Evolutionary conservation across 2,797 vertebrate genomes (phyloP).

Genomic region (Ptychadena robeensis): DNA sequence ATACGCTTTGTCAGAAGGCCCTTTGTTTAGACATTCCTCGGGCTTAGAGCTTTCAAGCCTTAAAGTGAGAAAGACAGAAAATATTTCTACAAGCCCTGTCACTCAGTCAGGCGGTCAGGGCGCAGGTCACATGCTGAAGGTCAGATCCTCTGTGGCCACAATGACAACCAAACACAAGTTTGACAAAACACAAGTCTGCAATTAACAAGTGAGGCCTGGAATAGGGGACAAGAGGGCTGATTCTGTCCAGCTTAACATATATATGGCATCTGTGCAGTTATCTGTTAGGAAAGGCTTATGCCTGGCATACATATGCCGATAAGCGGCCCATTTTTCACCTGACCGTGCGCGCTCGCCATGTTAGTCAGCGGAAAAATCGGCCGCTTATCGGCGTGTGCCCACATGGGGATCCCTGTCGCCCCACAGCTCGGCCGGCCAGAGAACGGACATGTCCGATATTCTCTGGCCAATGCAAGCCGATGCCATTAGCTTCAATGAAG

Average conservation of each 20-base stretch:
- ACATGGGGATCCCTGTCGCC: no score
- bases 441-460: no score
- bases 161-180: background rate
- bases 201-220: background rate
- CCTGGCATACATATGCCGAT: no score
- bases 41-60: slow-evolving; percentile 10
- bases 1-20: slow-evolving; percentile 23
- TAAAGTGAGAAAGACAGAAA: slow-evolving; percentile 33
- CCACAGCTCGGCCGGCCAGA: no score
- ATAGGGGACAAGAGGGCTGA: background rate
- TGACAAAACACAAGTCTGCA: background rate
- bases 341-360: no score
- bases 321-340: no score
- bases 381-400: no score
- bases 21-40: slow-evolving; percentile 46
- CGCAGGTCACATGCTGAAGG: slow-evolving; percentile 28
- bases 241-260: background rate
- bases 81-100: slow-evolving; percentile 35
- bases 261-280: background rate
- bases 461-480: no score
- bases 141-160: slow-evolving; percentile 6
- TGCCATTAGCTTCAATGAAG: no score
- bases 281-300: no score
- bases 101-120: slow-evolving; percentile 7
- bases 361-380: no score